Conservation (phyloP, 2,797 vertebrate genomes). For the Enteromius thamalakanensis region DNA sequence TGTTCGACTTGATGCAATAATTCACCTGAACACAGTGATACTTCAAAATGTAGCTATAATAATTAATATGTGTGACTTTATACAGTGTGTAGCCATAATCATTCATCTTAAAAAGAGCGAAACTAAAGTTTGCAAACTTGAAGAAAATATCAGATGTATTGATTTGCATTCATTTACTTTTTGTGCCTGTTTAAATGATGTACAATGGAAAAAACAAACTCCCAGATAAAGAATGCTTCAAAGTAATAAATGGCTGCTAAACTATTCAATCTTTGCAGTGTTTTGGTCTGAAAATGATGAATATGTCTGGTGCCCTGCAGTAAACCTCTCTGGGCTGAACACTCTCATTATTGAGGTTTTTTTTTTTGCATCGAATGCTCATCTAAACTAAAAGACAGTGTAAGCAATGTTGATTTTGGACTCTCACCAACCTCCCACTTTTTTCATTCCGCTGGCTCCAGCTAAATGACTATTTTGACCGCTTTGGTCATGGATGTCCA, state of each 20-base stretch:
- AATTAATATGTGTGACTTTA: background rate
- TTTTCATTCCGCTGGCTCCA: conserved; percentile 76
- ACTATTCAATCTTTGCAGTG: conserved; percentile 21
- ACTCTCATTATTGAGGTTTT: conserved; percentile 73
- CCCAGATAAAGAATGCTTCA: background rate
- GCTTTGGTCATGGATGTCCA: conserved; percentile 64
- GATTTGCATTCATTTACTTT: background rate
- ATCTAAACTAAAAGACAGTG: conserved; percentile 68
- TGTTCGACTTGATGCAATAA: background rate
- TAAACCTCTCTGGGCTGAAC: conserved; percentile 16
- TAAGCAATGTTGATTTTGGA: conserved; percentile 77
- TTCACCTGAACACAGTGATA: background rate
- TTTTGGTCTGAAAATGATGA: conserved; percentile 40
- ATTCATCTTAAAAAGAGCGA: background rate
- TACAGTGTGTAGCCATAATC: background rate
- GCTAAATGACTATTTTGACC: conserved; percentile 77
- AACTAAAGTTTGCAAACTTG: background rate
- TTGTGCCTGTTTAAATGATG: background rate
- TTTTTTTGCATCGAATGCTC: conserved; percentile 70
- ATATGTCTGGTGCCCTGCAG: conserved; percentile 29
- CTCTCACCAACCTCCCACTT: conserved; percentile 55
- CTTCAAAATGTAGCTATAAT: background rate
- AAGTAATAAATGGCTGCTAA: conserved; percentile 13
- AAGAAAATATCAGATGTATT: conserved; percentile 16
- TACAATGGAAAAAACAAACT: background rate